Conservation (phyloP, 2,113 vertebrate species). For the Calyptomena viridis region DNA sequence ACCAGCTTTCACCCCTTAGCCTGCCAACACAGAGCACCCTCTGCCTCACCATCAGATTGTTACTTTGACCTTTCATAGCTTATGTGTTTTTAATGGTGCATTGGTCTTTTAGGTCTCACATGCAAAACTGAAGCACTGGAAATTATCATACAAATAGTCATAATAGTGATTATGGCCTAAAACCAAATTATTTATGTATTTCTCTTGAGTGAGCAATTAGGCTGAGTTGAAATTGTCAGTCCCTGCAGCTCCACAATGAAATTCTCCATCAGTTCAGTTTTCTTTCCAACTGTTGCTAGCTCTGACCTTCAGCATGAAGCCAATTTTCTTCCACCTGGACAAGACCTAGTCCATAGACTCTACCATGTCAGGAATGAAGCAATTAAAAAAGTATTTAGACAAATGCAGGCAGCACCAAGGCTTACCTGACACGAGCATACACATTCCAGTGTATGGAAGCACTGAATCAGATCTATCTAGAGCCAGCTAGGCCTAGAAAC, state of each 20-base stretch:
- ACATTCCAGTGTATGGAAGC: not conserved
- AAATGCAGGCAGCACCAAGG: not conserved
- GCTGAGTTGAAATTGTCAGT: not conserved
- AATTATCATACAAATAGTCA: not conserved
- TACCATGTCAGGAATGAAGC: not conserved
- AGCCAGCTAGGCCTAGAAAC: not conserved
- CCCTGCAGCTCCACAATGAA: not conserved
- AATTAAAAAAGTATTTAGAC: not conserved
- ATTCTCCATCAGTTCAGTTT: not conserved
- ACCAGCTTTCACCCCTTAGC: not conserved
- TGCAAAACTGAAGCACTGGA: not conserved
- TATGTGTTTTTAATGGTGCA: not conserved
- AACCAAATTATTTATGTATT: not conserved
- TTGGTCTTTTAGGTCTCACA: not conserved
- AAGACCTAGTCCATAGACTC: too few relatives aligned
- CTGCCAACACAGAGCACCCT: not conserved
- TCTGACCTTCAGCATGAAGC: not conserved
- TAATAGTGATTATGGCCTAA: not conserved
- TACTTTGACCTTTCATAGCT: not conserved
- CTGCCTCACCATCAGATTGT: not conserved
- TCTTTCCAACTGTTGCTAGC: not conserved
- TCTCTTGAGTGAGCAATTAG: not conserved
- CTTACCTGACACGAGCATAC: not conserved
- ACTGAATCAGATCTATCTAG: not conserved
- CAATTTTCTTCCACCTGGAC: not conserved